Evolutionary conservation across 2,888 invertebrate species (phyloP), one percentile per base, ranked within the genome.

Genomic region (Campoletis raptor): DNA sequence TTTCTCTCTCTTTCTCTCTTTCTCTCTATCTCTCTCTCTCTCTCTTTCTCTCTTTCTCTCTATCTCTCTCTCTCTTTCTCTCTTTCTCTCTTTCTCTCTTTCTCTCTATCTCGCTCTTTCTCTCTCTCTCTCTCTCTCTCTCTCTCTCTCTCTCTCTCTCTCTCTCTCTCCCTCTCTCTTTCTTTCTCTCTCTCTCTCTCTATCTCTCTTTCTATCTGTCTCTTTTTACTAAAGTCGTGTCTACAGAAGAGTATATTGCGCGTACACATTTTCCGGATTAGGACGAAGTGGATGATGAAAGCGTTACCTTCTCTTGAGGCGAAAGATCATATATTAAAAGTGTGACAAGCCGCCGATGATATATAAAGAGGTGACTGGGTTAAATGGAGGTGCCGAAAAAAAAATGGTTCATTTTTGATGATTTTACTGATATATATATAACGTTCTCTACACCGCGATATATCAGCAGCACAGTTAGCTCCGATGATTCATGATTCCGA

Each of bases 201-300:
- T 80, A 85, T 52, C 81, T 78, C 78, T 72, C 66, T 10, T 4
- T 40, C 72, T n/a, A 73, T 74, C 70, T 57, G 6, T 67, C 73
- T 15, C 66, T 45, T 36, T 36, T 40, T 12, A 18, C 45, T 42
- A 45, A 21, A 12, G 77, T 66, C 81, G 66, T 80, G 83, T 81
- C 76, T 67, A 18, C 77, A 57, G 77, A 77, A 80, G 66, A 76
- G 78, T 74, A 80, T 72, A 42, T 67, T 69, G 83, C 83, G 77
- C 83, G 87, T 87, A 86, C 84, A 85, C 86, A 78, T 72, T 57
- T 78, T 79, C 74, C 85, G 90, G 90, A 90, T 91, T 89, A 90
- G 88, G 89, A 90, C 88, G 86, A 91, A 90, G 90, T 90, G 88
- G 89, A 91, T 90, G 90, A 90, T 90, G 90, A 90, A 90, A 91